These are phyloP conservation scores for Pherbina coryleti DNA, from an alignment of 2,888 invertebrate species.

Conservation along the genomic window DNA sequence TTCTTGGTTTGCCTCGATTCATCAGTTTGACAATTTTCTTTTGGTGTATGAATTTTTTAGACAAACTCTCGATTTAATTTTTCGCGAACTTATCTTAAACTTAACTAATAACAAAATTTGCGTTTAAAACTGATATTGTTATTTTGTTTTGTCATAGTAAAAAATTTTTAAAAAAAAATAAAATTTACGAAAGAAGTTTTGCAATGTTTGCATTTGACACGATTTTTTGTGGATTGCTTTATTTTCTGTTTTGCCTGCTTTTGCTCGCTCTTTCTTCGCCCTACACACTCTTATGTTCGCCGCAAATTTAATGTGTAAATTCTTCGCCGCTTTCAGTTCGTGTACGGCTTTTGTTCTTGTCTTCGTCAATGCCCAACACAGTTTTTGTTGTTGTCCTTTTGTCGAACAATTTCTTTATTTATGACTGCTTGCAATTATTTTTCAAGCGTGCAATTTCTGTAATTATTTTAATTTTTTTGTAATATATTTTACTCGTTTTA, in stretches of 20 bases:
- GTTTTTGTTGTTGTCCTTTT: background rate
- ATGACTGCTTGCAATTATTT: background rate
- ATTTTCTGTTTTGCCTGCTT: slow-evolving; percentile 18
- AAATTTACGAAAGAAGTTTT: slow-evolving; percentile 48
- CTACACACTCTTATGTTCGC: slow-evolving; percentile 4
- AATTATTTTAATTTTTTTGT: background rate
- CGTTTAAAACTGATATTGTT: background rate
- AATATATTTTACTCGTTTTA: background rate
- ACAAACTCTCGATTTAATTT: background rate
- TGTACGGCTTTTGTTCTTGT: background rate
- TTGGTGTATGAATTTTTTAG: background rate
- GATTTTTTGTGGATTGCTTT: slow-evolving; percentile 43
- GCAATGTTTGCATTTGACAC: slow-evolving; percentile 57
- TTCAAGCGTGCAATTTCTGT: background rate
- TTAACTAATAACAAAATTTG: background rate
- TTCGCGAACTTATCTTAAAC: background rate
- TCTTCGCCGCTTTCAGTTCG: background rate
- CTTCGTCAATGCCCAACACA: background rate
- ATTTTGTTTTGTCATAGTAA: background rate
- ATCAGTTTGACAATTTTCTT: background rate
- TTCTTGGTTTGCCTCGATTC: slow-evolving; percentile 3
- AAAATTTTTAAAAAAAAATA: background rate
- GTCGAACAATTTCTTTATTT: background rate
- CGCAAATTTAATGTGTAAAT: background rate
- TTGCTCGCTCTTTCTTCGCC: background rate